These are phyloP conservation scores for Protodeltote pygarga DNA, from an alignment of 2,888 invertebrate species.

Conservation along the genomic window DNA sequence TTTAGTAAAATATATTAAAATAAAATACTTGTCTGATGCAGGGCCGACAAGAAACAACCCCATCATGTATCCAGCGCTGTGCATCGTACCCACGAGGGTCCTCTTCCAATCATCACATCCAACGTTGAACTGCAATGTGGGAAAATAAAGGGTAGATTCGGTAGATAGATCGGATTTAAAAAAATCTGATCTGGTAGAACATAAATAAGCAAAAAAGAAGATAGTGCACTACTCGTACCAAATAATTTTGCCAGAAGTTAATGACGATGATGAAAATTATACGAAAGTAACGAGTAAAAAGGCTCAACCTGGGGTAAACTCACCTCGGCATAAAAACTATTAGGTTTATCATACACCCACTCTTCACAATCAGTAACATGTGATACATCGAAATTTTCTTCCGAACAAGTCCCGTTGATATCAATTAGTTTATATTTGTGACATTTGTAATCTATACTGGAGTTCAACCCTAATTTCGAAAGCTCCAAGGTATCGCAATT, in stretches of 20 bases:
- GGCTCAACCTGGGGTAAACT: neutral
- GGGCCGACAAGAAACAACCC: constrained; percentile 72
- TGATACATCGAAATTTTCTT: constrained; percentile 20
- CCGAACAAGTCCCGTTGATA: constrained; percentile 9
- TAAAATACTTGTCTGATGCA: constrained; percentile 39
- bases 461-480: constrained; percentile 7
- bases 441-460: constrained; percentile 31
- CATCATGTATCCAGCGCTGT: constrained; percentile 83
- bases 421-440: constrained; percentile 25
- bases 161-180: no score
- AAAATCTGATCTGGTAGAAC: neutral
- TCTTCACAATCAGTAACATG: constrained; percentile 19
- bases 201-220: no score
- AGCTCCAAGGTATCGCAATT: constrained; percentile 16
- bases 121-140: constrained; percentile 41
- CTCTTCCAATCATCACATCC: constrained; percentile 69
- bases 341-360: constrained; percentile 31
- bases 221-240: no score
- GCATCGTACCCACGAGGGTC: constrained; percentile 77
- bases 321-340: constrained; percentile 42
- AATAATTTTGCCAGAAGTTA: no score
- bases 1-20: neutral
- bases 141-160: no score
- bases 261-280: no score
- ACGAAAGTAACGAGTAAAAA: no score